phyloP scores from a whole-genome alignment of 2,888 invertebrate species.

The Stenoptilia bipunctidactyla region DNA sequence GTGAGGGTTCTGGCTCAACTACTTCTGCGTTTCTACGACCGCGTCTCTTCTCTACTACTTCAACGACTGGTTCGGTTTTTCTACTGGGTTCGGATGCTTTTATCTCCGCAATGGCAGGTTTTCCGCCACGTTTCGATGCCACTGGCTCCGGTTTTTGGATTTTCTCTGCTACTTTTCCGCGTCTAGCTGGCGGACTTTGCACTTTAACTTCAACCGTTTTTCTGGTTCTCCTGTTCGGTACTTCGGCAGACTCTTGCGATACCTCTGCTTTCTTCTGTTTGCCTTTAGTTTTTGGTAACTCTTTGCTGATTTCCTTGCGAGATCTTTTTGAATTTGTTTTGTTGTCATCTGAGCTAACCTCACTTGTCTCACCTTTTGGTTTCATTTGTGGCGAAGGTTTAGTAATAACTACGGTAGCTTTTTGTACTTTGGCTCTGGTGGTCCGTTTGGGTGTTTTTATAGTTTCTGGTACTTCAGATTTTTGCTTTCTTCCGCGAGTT shows the following conservation, averaged over 20 bases:
- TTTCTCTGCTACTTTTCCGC: too few species aligned
- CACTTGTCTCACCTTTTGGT: conserved; percentile 17
- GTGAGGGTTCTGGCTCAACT: conserved; percentile 6
- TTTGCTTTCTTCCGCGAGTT: conserved; percentile 19
- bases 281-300: too few species aligned
- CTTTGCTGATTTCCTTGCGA: too few species aligned
- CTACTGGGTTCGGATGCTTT: conserved; percentile 10
- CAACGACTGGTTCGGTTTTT: conserved; percentile 15
- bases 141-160: too few species aligned
- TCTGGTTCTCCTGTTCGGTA: too few species aligned
- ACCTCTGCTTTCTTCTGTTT: too few species aligned
- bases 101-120: background rate
- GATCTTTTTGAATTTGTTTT: too few species aligned
- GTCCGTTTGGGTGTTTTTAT: conserved; percentile 25
- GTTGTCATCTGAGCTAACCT: too few species aligned
- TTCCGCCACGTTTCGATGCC: background rate
- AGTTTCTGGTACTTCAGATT: conserved; percentile 8
- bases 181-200: background rate
- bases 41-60: conserved; percentile 11
- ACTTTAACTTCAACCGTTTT: too few species aligned
- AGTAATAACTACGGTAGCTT: conserved; percentile 21
- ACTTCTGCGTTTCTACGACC: background rate
- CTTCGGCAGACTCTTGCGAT: too few species aligned
- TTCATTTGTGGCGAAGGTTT: conserved; percentile 33
- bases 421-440: conserved; percentile 23